phyloP scores from a whole-genome alignment of 2,888 invertebrate genomes.

The Ctenicera cuprea region DNA sequence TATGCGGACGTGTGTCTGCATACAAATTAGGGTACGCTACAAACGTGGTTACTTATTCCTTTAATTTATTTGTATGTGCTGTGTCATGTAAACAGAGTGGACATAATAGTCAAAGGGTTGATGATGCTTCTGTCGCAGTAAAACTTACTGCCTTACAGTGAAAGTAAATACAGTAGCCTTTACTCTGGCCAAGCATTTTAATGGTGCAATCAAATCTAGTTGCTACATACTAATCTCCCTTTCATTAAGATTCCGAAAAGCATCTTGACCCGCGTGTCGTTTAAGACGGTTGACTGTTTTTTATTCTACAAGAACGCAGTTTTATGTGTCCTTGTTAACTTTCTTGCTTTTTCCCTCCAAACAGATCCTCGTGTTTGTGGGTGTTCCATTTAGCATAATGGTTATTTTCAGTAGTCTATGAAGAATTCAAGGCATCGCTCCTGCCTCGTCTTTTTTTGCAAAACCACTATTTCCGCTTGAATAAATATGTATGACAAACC shows the following conservation, averaged over 20 bases:
- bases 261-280: no score
- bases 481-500: constrained; percentile 14
- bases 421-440: constrained; percentile 2
- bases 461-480: neutral
- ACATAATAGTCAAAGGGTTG: constrained; percentile 8
- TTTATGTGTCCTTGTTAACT: no score
- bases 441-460: neutral
- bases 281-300: no score
- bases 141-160: neutral
- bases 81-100: constrained; percentile 3
- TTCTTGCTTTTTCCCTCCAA: neutral
- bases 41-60: constrained; percentile 2
- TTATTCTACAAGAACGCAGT: no score
- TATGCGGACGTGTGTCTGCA: constrained; percentile 6
- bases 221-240: no score
- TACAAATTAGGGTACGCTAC: constrained; percentile 6
- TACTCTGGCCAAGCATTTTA: no score
- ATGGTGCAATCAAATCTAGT: no score
- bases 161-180: no score
- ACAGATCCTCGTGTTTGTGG: neutral
- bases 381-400: constrained; percentile 9
- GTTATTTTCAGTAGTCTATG: neutral
- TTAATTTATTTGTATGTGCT: constrained; percentile 17
- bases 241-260: no score
- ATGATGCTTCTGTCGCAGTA: neutral